Conservation (phyloP, 2,797 vertebrate genomes). For the Ispidina lecontei region DNA sequence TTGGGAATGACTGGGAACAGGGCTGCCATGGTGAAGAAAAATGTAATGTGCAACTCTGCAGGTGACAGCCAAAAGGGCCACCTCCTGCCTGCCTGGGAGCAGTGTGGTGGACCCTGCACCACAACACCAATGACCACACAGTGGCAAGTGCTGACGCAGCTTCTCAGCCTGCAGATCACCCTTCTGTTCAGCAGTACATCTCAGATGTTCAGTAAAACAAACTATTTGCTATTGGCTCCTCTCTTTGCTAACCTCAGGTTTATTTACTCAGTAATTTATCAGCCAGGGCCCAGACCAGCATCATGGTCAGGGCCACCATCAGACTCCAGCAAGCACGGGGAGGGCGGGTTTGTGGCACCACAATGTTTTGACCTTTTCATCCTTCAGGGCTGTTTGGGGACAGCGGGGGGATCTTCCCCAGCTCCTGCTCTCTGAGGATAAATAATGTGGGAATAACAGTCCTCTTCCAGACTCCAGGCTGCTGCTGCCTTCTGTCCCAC, state of each 20-base stretch:
- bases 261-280: background rate
- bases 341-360: background rate
- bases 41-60: background rate
- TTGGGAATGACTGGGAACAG: background rate
- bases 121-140: accelerated
- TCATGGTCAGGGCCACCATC: background rate
- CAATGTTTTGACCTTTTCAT: accelerated
- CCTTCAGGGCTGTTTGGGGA: background rate
- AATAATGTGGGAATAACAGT: background rate
- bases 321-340: background rate
- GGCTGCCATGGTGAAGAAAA: background rate
- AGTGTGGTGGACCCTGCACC: accelerated
- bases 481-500: background rate
- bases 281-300: background rate
- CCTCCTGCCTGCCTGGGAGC: background rate
- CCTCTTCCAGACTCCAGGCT: background rate
- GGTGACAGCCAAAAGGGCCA: background rate
- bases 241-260: background rate
- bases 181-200: background rate
- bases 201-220: background rate
- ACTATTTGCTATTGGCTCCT: background rate
- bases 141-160: background rate
- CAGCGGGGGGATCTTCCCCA: background rate
- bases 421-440: background rate
- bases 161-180: background rate